Base-by-base conservation (phyloP, 2,888 invertebrate genomes). In the Terebella lapidaria region DNA sequence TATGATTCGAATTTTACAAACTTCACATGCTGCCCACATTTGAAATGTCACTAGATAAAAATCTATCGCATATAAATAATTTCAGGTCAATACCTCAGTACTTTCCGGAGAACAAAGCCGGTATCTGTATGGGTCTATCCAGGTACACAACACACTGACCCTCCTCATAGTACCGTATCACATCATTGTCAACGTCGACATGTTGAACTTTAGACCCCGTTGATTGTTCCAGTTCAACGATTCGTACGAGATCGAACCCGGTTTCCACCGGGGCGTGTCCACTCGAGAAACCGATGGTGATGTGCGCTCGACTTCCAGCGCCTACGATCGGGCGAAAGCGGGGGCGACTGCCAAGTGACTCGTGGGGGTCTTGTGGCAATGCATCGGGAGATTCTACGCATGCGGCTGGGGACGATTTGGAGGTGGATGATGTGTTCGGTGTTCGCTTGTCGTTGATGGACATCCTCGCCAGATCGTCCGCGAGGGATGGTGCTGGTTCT, bases 261-360 rank as follows among this genome's bases (percentile, higher is more conserved):
- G 62, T 63, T 35, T 65, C 60, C 26, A 65, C 62, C 3, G 62
- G 58, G 0, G 20, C 20, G n/a, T 46, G 22, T 2, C 42, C 54
- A 4, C 29, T 26, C 1, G 59, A 28, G 28, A 22, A 58, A 20
- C 65, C 65, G 18, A 65, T 22, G 0, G 65, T 65, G 24, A 65
- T 27, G 28, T 65, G 65, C 3, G 65, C 62, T 5, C 62, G 55
- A 20, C 62, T 62, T 22, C 65, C 65, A 18, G 15, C 20, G 26
- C 47, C 51, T 24, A 52, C 4, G 35, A 25, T 10, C 25, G 15
- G 18, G 10, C 25, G 10, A 26, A 15, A 18, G 25, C 54, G 22
- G 10, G 10, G 10, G 10, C 54, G 10, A 22, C 26, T 18, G 27
- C 54, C 22, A 10, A 10, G 54, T 27, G 5, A 4, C 15, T 22